phyloP scores from a whole-genome alignment of 2,113 vertebrate species.

The Geothlypis trichas region DNA sequence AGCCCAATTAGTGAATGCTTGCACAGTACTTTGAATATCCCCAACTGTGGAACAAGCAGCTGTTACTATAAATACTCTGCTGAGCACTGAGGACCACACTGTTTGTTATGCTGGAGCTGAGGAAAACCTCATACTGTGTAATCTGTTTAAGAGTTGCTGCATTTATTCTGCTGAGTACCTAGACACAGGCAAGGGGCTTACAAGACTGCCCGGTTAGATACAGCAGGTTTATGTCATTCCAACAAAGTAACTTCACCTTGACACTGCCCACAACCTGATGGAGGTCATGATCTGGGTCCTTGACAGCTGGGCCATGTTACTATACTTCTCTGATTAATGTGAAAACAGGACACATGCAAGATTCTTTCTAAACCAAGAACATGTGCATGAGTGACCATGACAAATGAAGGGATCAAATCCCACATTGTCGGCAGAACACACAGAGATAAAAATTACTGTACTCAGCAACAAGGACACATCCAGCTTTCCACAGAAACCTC shows the following conservation, averaged over 20 bases:
- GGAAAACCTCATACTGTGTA: not conserved
- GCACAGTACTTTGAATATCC: not conserved
- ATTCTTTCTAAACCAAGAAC: not conserved
- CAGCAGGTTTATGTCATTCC: not conserved
- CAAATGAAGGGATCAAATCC: not conserved
- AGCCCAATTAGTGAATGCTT: not conserved
- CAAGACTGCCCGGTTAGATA: not conserved
- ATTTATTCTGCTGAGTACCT: not conserved
- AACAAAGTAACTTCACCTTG: not conserved
- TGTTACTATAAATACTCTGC: slow-evolving; percentile 13
- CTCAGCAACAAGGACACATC: not conserved
- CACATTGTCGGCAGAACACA: not conserved
- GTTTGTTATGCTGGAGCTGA: not conserved
- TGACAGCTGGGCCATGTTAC: not conserved
- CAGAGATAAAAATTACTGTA: not conserved
- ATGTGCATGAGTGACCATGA: not conserved
- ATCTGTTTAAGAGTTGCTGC: not conserved
- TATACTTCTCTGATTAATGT: not conserved
- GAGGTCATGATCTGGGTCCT: not conserved
- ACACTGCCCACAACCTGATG: not conserved
- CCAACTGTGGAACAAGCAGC: not conserved
- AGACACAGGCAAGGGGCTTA: not conserved
- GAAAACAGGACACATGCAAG: not conserved
- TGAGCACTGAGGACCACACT: not conserved
- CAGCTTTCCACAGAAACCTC: not conserved